phyloP scores from a whole-genome alignment of 2,797 vertebrate genomes.

The Tenualosa thibaudeaui region DNA sequence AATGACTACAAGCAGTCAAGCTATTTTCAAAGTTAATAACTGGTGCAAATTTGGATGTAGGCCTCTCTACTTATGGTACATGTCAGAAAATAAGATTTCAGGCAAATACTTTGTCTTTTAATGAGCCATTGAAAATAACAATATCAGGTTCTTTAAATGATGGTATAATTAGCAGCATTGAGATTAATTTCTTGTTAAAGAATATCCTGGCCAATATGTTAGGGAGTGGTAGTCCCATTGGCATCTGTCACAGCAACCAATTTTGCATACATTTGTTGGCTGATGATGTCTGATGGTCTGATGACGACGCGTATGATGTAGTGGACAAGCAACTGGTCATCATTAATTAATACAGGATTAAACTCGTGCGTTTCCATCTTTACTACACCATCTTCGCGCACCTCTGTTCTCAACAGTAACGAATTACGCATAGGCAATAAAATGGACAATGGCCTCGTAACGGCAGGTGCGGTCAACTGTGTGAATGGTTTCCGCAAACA shows the following conservation, averaged over 20 bases:
- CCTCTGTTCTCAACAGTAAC: not conserved
- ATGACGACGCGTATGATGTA: too few species aligned
- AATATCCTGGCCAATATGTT: not conserved
- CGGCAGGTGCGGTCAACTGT: not conserved
- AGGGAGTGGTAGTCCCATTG: not conserved
- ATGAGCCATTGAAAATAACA: not conserved
- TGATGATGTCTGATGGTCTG: too few species aligned
- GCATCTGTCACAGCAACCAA: not conserved
- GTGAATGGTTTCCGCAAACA: not conserved
- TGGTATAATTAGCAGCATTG: too few species aligned
- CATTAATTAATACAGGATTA: not conserved
- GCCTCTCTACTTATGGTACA: too few species aligned
- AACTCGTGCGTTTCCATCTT: not conserved
- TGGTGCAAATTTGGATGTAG: not conserved
- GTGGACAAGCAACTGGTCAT: not conserved
- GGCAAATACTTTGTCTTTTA: too few species aligned
- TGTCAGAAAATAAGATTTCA: too few species aligned
- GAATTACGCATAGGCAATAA: not conserved
- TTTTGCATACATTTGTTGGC: not conserved
- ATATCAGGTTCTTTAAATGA: not conserved
- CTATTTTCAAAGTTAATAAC: not conserved
- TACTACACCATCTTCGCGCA: not conserved
- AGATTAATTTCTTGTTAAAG: too few species aligned
- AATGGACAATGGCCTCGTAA: constrained; percentile 1
- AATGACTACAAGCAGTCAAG: not conserved